Evolutionary conservation across 2,113 vertebrate species (phyloP).

Genomic region (Poicephalus gulielmi): DNA sequence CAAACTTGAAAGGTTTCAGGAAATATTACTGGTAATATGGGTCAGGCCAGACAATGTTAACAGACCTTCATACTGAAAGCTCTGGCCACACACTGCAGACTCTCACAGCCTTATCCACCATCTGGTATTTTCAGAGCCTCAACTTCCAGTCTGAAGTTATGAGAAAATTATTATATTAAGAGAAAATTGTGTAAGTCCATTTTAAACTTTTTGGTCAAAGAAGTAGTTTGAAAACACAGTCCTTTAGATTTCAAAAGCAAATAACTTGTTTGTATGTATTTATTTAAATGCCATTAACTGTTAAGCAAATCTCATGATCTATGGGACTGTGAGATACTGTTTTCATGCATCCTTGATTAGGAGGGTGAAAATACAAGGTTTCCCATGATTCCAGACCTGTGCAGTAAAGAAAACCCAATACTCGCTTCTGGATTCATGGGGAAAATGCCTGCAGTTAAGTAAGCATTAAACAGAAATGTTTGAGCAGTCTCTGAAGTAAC

Average conservation of each 20-base stretch:
- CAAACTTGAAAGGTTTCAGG: constrained; percentile 8
- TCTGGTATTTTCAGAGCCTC: background rate
- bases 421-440: background rate
- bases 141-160: background rate
- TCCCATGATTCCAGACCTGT: background rate
- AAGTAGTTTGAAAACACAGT: background rate
- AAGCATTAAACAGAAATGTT: background rate
- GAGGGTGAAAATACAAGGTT: background rate
- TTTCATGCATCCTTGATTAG: background rate
- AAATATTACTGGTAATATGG: background rate
- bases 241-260: background rate
- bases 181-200: background rate
- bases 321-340: background rate
- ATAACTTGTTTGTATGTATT: background rate
- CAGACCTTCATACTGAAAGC: background rate
- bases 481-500: background rate
- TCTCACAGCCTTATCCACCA: background rate
- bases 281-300: background rate
- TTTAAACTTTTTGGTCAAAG: background rate
- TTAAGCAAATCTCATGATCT: background rate
- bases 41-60: background rate
- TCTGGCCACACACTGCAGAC: background rate
- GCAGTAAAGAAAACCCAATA: background rate
- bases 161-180: background rate
- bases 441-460: background rate